Conservation (phyloP, 2,797 vertebrate species). For the Chromis chromis region DNA sequence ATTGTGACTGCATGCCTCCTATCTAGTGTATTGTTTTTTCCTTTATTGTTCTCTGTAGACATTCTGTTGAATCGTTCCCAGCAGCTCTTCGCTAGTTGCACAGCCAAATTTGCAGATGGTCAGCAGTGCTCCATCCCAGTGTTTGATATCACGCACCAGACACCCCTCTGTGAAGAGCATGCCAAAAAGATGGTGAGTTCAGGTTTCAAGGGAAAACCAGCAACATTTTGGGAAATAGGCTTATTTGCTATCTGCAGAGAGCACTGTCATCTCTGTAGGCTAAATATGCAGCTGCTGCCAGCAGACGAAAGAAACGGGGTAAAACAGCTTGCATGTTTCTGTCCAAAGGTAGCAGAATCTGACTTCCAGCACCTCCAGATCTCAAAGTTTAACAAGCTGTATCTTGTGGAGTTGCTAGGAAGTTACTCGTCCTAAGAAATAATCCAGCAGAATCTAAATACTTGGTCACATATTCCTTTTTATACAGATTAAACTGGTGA, state of each 20-base stretch:
- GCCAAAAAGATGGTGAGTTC: conserved; percentile 98
- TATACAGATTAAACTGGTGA: neutral
- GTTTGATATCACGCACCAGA: conserved; percentile 99
- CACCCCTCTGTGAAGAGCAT: conserved; percentile 98
- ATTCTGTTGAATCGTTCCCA: conserved; percentile 97
- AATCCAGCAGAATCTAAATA: too few species aligned
- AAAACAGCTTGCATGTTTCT: neutral
- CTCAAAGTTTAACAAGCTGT: neutral
- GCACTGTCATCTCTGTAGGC: neutral
- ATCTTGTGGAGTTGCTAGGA: neutral
- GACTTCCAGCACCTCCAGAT: neutral
- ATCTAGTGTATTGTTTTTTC: conserved; percentile 57
- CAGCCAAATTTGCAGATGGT: conserved; percentile 98
- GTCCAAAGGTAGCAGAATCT: neutral
- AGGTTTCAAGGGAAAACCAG: neutral
- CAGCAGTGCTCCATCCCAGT: conserved; percentile 98
- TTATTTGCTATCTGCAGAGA: neutral
- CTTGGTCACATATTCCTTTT: neutral
- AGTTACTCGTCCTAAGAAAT: neutral
- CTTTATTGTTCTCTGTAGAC: conserved; percentile 87
- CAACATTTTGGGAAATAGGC: neutral
- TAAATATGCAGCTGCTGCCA: neutral
- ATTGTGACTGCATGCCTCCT: neutral
- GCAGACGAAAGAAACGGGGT: neutral
- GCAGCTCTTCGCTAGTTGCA: conserved; percentile 99